Base-by-base conservation (phyloP, 2,113 vertebrate species). In the Bufo gargarizans region DNA sequence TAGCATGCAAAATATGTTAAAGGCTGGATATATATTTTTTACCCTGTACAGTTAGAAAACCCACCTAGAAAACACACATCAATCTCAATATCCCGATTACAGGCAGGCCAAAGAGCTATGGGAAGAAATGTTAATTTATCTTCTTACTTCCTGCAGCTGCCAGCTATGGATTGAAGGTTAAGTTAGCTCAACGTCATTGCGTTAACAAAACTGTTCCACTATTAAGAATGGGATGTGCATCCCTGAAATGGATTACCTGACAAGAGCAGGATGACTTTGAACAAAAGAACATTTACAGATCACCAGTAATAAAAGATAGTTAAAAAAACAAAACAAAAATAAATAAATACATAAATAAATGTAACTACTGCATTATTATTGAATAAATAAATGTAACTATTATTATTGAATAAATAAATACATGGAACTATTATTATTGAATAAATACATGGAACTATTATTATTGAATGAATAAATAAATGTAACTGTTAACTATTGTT, bases 51-150 rank as follows among this genome's bases (percentile, higher is more conserved):
- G 45, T 63, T 33, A 33, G 33, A 33, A 33, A 33, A 45, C 14
- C 67, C n/a, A 53, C 45, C 45, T 83, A 53, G 61, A 83, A 83
- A 69, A 50, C 81, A 33, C 49, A 50, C 81, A 83, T 83, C 81
- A 83, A 83, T 83, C 81, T 83, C 63, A 69, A 83, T 47, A 83
- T 83, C 61, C 49, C 12, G 81, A 53, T 49, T 83, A 69, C 81
- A 83, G 43, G 63, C 81, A 83, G 61, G 61, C 81, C 58, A 69
- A 69, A 50, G 47, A 83, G 63, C 81, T 83, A 67, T 67, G 11
- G 81, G 65, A 83, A 67, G 61, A 69, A 83, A 67, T 67, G 61
- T 83, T 83, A 63, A 83, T 83, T 83, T 83, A 83, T 83, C 81
- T 83, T 83, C 61, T 69, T 83, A 50, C 61, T 67, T 69, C 81